Base-by-base conservation (phyloP, 2,113 vertebrate species). In the Chloroceryle aenea region DNA sequence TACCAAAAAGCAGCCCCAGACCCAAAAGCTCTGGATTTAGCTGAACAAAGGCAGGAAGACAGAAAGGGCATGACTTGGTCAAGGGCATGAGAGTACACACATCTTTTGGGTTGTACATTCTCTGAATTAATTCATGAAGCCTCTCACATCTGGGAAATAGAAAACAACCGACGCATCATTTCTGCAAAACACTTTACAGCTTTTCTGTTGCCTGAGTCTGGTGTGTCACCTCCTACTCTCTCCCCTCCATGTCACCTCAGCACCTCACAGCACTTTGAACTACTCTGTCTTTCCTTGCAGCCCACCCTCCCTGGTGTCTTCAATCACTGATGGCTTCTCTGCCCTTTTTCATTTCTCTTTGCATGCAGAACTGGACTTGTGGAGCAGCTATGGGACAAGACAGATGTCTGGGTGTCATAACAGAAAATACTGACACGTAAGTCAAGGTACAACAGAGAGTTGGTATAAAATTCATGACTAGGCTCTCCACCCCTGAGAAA, bases 81-180 rank as follows among this genome's bases (percentile, higher is more conserved):
- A 61, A 84, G 53, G 80, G 30, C 56, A 92, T 2, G 3, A 72
- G 36, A 75, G 20, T 32, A 67, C 26, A 34, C n/a, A 64, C 30
- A 40, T 59, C 63, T 84, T 84, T 86, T 66, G 42, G 42, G 76
- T 90, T 88, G 18, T 25, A 43, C 73, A 42, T 67, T 75, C 66
- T 50, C 71, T 72, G 80, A 81, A 82, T 74, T 68, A 89, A 77
- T 72, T 73, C 47, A 82, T 55, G 64, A 86, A 75, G 26, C 18
- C 42, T 62, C 50, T 83, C 71, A 47, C 72, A 58, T 92, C 73
- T 91, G 80, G 47, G 53, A 61, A 85, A 72, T 32, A 45, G 75
- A 84, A 92, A 97, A 92, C 80, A 89, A 89, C 64, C 87, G 53
- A 55, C 67, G 38, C 14, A 69, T 82, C 36, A 91, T 83, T 93